Evolutionary conservation across 1,140 invertebrate species (phyloP).

Genomic region (Leptinotarsa texana): DNA sequence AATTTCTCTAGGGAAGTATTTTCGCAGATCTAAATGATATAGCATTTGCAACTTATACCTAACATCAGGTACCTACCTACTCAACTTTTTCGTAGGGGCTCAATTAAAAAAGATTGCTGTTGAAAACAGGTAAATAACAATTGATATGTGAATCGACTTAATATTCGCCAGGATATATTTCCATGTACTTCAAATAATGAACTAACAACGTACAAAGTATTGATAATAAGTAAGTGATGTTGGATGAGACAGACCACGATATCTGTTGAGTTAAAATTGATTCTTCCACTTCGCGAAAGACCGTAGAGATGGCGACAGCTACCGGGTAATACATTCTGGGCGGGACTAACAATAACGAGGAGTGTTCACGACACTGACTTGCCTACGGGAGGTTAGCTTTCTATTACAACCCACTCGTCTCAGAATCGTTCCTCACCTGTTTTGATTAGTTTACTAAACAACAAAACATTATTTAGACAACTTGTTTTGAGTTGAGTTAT

Average conservation of each 20-base stretch:
- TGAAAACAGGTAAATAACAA: no score
- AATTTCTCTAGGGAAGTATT: no score
- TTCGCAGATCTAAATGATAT: no score
- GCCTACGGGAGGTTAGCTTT: neutral
- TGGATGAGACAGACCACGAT: neutral
- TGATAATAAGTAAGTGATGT: neutral
- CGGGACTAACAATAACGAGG: neutral
- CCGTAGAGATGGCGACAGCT: conserved; percentile 18
- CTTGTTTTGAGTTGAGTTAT: no score
- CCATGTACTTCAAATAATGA: neutral
- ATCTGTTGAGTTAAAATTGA: neutral
- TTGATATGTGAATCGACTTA: no score
- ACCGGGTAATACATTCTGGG: conserved; percentile 11
- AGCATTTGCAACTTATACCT: no score
- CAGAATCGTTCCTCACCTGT: neutral
- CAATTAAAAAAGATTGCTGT: no score
- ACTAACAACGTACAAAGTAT: neutral
- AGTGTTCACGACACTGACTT: conserved; percentile 9
- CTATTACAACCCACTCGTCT: neutral
- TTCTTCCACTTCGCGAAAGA: neutral
- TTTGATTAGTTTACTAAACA: neutral
- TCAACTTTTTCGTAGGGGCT: neutral
- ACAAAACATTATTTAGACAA: no score
- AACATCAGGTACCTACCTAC: neutral
- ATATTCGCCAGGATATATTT: neutral